These are phyloP conservation scores for Tor tambroides DNA, from an alignment of 2,113 vertebrate species.

Conservation along the genomic window DNA sequence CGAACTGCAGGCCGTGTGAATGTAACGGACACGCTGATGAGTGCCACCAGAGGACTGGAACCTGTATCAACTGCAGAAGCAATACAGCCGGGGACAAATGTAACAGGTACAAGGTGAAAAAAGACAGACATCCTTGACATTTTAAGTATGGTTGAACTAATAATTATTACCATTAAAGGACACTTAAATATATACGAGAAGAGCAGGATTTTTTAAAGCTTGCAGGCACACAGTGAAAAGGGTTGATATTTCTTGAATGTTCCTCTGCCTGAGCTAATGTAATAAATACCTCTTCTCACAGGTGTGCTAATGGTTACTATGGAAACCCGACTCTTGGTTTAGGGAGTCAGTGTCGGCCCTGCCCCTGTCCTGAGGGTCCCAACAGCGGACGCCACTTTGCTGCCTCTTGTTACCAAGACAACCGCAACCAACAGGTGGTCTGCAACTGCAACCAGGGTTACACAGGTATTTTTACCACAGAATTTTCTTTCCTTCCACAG, in stretches of 20 bases:
- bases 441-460: conserved; percentile 93
- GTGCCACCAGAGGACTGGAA: conserved; percentile 83
- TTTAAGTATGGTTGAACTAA: neutral
- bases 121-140: neutral
- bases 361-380: conserved; percentile 91
- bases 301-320: conserved; percentile 86
- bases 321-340: conserved; percentile 87
- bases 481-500: neutral
- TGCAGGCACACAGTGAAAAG: neutral
- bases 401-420: conserved; percentile 90
- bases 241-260: neutral
- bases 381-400: conserved; percentile 87
- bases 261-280: neutral
- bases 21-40: conserved; percentile 87
- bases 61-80: conserved; percentile 86
- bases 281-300: conserved; percentile 56
- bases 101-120: conserved; percentile 79
- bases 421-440: conserved; percentile 82
- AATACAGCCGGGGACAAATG: conserved; percentile 88
- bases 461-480: conserved; percentile 78
- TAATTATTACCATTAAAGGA: neutral
- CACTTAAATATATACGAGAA: neutral
- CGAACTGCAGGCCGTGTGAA: conserved; percentile 84
- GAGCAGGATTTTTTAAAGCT: neutral
- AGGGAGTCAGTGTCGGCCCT: conserved; percentile 87